Evolutionary conservation across 2,888 invertebrate species (phyloP).

Genomic region (Leptopilina myrica): DNA sequence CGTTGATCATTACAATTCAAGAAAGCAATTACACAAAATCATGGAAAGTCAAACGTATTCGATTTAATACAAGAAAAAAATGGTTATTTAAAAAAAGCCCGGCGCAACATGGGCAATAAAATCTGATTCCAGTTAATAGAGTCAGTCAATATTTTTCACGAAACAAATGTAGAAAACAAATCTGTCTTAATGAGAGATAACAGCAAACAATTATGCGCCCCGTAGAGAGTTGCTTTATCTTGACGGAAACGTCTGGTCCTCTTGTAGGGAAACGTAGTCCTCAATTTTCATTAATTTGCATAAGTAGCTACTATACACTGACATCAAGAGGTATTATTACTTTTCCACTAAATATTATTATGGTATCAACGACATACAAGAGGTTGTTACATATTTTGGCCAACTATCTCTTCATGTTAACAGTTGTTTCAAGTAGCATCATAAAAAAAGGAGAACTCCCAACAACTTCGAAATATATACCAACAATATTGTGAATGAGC

Average conservation of each 20-base stretch:
- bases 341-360: slow-evolving; percentile 57
- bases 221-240: slow-evolving; percentile 27
- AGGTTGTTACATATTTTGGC: slow-evolving; percentile 5
- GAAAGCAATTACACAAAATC: no score
- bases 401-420: slow-evolving; percentile 9
- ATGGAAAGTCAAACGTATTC: no score
- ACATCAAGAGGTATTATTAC: slow-evolving; percentile 59
- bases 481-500: background rate
- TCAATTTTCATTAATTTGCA: slow-evolving; percentile 62
- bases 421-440: slow-evolving; percentile 12
- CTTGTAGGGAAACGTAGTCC: slow-evolving; percentile 44
- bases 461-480: background rate
- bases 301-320: slow-evolving; percentile 58
- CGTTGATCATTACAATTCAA: no score
- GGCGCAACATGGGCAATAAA: no score
- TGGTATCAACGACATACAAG: slow-evolving; percentile 52
- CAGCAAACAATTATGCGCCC: background rate
- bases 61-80: no score
- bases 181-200: background rate
- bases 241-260: slow-evolving; percentile 47
- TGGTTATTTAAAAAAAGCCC: no score
- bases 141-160: no score
- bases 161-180: background rate
- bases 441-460: slow-evolving; percentile 13
- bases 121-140: no score